These are phyloP conservation scores for Drosophila elegans DNA, from an alignment of 1,140 invertebrate species.

Conservation along the genomic window DNA sequence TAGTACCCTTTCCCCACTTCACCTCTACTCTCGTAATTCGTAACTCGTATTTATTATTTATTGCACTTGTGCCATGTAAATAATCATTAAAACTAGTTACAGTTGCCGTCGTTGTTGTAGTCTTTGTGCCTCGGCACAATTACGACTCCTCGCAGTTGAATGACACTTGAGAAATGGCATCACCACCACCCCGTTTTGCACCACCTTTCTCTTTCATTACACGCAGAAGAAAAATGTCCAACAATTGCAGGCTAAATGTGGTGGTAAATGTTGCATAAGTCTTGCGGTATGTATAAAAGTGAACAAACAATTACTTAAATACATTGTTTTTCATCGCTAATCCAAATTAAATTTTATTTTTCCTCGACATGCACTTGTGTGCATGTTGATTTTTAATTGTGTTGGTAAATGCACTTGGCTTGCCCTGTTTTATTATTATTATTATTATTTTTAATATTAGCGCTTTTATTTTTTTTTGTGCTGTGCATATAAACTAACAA, in stretches of 20 bases:
- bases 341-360: no score
- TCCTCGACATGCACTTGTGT: no score
- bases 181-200: neutral
- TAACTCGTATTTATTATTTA: slow-evolving; percentile 74
- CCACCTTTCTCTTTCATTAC: slow-evolving; percentile 1
- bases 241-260: neutral
- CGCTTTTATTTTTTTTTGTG: neutral
- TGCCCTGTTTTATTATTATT: no score
- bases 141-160: slow-evolving; percentile 60
- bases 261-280: no score
- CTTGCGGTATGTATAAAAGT: no score
- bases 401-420: no score
- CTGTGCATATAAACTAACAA: slow-evolving; percentile 1
- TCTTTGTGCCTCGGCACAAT: slow-evolving; percentile 44
- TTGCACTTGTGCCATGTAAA: slow-evolving; percentile 69
- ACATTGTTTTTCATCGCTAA: no score
- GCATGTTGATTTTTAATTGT: no score
- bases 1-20: neutral
- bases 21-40: neutral
- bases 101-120: slow-evolving; percentile 7
- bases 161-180: slow-evolving; percentile 50
- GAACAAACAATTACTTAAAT: no score
- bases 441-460: no score
- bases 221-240: neutral
- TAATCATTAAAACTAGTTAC: slow-evolving; percentile 76